Evolutionary conservation across 1,140 invertebrate genomes (phyloP).

Genomic region (Macrocentrus cingulum): DNA sequence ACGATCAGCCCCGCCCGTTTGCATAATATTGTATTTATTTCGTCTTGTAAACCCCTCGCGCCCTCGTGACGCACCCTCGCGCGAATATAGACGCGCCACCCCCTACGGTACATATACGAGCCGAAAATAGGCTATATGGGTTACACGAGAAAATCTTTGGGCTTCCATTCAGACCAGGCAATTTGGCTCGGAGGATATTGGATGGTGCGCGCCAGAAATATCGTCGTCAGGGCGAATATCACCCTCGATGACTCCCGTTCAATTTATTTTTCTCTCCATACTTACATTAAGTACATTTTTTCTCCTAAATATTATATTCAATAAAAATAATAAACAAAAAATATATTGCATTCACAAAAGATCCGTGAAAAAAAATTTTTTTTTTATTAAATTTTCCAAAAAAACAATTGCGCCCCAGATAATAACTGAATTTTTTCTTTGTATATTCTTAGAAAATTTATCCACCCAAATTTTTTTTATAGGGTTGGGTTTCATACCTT

Average conservation of each 20-base stretch:
- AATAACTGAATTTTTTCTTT: too few species aligned
- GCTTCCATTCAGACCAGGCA: constrained; percentile 29
- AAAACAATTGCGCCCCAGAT: too few species aligned
- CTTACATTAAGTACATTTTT: too few species aligned
- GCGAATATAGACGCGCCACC: constrained; percentile 11
- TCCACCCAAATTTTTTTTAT: too few species aligned
- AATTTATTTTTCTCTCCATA: not conserved
- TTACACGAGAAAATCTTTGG: constrained; percentile 42
- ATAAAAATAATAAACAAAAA: too few species aligned
- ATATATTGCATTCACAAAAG: too few species aligned
- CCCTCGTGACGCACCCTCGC: constrained; percentile 18
- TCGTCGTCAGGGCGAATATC: not conserved
- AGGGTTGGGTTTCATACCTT: too few species aligned
- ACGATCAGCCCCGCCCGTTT: constrained; percentile 53
- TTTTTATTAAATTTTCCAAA: too few species aligned
- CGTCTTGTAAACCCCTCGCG: constrained; percentile 51
- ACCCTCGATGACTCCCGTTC: not conserved
- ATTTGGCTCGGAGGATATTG: constrained; percentile 36
- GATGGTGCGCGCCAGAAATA: constrained; percentile 36
- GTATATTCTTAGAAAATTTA: too few species aligned
- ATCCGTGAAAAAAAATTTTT: too few species aligned
- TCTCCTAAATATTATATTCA: not conserved
- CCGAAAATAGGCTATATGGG: constrained; percentile 48
- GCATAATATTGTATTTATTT: constrained; percentile 61
- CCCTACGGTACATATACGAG: constrained; percentile 22